Conservation (phyloP, 2,888 invertebrate genomes). For the Volucella zonaria region DNA sequence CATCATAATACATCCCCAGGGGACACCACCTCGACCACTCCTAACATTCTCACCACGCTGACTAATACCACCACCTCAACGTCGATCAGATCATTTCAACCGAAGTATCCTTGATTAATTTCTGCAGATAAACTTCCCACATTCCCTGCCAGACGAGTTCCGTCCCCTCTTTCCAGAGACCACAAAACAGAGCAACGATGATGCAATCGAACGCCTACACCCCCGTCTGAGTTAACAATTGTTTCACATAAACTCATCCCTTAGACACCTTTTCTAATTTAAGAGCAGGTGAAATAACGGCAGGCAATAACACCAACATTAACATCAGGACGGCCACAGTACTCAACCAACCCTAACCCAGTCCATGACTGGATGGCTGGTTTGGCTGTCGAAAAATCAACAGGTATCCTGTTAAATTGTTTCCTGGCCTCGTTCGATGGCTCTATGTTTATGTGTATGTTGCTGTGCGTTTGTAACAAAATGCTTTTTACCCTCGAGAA, state of each 20-base stretch:
- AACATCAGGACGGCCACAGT: slow-evolving; percentile 38
- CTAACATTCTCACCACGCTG: too few species aligned
- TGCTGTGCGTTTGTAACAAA: slow-evolving; percentile 24
- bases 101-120: slow-evolving; percentile 56
- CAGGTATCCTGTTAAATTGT: slow-evolving; percentile 50
- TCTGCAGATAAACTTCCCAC: slow-evolving; percentile 47
- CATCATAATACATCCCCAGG: slow-evolving; percentile 50
- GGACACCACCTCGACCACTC: slow-evolving; percentile 2
- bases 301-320: slow-evolving; percentile 65
- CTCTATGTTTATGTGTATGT: background rate
- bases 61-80: too few species aligned
- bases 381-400: slow-evolving; percentile 51
- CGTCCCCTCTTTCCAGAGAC: background rate
- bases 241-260: slow-evolving; percentile 57
- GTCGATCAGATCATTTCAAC: slow-evolving; percentile 10
- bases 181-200: slow-evolving; percentile 5
- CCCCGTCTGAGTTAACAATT: background rate
- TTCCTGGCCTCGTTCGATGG: slow-evolving; percentile 21
- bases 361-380: background rate
- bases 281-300: slow-evolving; percentile 66
- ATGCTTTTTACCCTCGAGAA: slow-evolving; percentile 42
- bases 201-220: slow-evolving; percentile 10
- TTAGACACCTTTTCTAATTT: slow-evolving; percentile 57
- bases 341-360: slow-evolving; percentile 46
- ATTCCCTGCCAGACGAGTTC: slow-evolving; percentile 12